Base-by-base conservation (phyloP, 1,140 invertebrate species). In the Hermatobates lingyangjiaoensis region DNA sequence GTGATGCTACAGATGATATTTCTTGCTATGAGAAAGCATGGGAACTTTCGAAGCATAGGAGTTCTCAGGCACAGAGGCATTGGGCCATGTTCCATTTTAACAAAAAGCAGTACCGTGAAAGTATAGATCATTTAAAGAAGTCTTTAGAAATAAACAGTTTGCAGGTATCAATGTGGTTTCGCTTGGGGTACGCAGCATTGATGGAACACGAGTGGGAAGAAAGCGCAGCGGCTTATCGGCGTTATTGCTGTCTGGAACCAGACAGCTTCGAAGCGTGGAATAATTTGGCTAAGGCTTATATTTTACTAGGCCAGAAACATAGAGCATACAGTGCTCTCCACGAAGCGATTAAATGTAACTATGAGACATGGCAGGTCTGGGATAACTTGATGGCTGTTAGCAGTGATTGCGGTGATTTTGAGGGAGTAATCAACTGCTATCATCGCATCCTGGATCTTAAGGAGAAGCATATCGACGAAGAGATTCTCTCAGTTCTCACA, bases 211-310 rank as follows among this genome's bases (percentile, higher is more conserved):
- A 88, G 45, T 96, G 83, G 82, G 77, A 86, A 59, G 57, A 80
- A 2, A 84, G 88, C 34, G 86, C 83, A 0, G 77, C 72, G 23
- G 85, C 87, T 0, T 98, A 96, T 64, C 74, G 85, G 59, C 71
- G 78, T 52, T 93, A 91, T 63, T 87, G 88, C 27, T 75, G 75
- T 51, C 68, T 97, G 23, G 89, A 98, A 59, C 78, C 80, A 38
- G 83, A 79, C 58, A 82, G 83, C 55, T 96, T 89, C 65, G 89
- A 97, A 68, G 89, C 87, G 0, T 98, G 94, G 94, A 97, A 95
- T 67, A 98, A 98, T 68, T 69, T 98, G 46, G 86, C 89, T 12
- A 90, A 92, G 63, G 87, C 86, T 3, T 91, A 95, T 59, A 80
- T 92, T 5, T 83, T 88, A 59, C 66, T 86, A 47, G 80, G 84